phyloP scores from a whole-genome alignment of 2,113 vertebrate species.

The Strigops habroptila region DNA sequence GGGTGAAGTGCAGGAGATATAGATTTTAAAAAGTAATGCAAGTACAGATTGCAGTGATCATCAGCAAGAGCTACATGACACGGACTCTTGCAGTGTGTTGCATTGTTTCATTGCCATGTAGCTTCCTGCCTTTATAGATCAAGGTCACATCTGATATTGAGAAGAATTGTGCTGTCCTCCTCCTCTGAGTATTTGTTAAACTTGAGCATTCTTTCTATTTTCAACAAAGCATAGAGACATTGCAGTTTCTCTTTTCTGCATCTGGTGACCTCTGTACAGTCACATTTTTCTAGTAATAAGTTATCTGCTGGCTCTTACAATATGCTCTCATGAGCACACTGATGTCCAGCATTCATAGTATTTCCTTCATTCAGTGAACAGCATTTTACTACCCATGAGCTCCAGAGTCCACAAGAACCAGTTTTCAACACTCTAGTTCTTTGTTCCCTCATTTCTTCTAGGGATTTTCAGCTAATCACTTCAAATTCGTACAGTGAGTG shows the following conservation, averaged over 20 bases:
- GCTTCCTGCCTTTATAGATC: neutral
- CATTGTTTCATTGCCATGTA: neutral
- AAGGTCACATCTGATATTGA: neutral
- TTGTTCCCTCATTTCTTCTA: neutral
- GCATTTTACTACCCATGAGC: neutral
- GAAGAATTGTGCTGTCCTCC: neutral
- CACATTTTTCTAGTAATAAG: neutral
- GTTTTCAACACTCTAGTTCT: neutral
- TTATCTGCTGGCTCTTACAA: neutral
- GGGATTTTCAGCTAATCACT: neutral
- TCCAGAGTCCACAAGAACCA: neutral
- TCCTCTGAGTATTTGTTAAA: neutral
- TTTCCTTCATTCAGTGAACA: neutral
- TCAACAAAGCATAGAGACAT: neutral
- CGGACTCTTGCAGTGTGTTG: neutral
- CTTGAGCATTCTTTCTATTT: neutral
- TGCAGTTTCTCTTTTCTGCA: neutral
- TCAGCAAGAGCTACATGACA: neutral
- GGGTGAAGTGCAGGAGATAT: neutral
- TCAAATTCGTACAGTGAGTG: neutral
- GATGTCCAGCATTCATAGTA: neutral
- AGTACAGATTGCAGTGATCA: neutral
- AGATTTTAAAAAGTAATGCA: neutral
- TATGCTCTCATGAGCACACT: neutral
- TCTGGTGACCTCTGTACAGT: neutral